These are phyloP conservation scores for Pseudoatta argentina DNA, from an alignment of 1,140 invertebrate species.

Conservation along the genomic window DNA sequence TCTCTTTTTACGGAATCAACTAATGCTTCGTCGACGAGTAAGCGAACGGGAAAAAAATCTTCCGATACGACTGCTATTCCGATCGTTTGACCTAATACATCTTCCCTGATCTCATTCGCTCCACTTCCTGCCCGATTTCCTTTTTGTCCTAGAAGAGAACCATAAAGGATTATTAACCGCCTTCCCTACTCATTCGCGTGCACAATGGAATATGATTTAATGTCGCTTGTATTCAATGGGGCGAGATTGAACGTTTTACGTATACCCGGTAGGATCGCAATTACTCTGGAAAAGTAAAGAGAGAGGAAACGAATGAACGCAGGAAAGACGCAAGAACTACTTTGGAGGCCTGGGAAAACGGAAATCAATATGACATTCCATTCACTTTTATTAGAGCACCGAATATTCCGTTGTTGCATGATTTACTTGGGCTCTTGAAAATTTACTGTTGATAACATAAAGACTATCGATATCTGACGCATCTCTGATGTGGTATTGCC, in stretches of 20 bases:
- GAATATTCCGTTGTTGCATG: constrained; percentile 64
- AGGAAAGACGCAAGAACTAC: constrained; percentile 26
- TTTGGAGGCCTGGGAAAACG: not conserved
- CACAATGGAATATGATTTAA: constrained; percentile 79
- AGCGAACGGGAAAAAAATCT: constrained; percentile 57
- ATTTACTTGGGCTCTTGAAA: constrained; percentile 70
- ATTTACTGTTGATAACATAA: constrained; percentile 65
- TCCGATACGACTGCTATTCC: constrained; percentile 52
- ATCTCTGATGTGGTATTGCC: constrained; percentile 18
- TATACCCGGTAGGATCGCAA: constrained; percentile 65
- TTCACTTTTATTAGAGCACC: constrained; percentile 65
- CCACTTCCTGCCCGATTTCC: constrained; percentile 53
- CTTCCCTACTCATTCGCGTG: constrained; percentile 61
- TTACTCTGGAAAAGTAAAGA: constrained; percentile 51
- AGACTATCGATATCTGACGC: not conserved
- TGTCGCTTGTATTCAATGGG: constrained; percentile 66
- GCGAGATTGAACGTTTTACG: constrained; percentile 67
- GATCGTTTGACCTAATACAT: constrained; percentile 68
- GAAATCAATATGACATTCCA: constrained; percentile 70
- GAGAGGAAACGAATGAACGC: constrained; percentile 34
- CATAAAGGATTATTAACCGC: constrained; percentile 64
- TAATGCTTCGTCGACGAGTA: constrained; percentile 56
- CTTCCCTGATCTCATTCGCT: constrained; percentile 62
- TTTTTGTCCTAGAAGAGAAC: constrained; percentile 63
- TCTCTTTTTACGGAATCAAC: constrained; percentile 59